Evolutionary conservation across 1,140 invertebrate genomes (phyloP).

Genomic region (Colletes latitarsis): DNA sequence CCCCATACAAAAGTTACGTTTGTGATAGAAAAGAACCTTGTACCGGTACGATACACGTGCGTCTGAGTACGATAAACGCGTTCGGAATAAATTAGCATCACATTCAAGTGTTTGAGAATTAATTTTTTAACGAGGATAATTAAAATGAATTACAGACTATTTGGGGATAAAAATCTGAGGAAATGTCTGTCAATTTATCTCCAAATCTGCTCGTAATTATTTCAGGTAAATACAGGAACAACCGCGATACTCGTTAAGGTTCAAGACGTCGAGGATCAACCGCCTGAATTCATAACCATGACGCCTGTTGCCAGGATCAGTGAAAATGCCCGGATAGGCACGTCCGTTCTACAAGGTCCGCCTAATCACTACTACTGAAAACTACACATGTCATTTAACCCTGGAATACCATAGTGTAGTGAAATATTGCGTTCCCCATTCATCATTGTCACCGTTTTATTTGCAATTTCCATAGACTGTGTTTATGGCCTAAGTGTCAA

Average conservation of each 20-base stretch:
- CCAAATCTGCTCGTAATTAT: conserved; percentile 47
- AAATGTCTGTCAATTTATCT: neutral
- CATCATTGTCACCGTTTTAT: too few species aligned
- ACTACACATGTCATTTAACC: neutral
- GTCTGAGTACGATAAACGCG: neutral
- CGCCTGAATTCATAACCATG: conserved; percentile 93
- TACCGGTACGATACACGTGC: neutral
- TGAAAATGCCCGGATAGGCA: conserved; percentile 91
- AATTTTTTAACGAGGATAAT: neutral
- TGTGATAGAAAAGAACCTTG: neutral
- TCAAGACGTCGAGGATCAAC: conserved; percentile 94
- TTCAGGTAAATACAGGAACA: conserved; percentile 89
- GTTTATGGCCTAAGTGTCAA: too few species aligned
- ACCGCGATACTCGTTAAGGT: conserved; percentile 94
- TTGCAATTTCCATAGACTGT: too few species aligned
- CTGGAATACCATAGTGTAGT: neutral
- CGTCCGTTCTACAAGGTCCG: conserved; percentile 89
- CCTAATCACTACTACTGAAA: neutral
- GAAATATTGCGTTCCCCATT: too few species aligned
- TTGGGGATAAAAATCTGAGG: neutral
- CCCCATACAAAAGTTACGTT: neutral
- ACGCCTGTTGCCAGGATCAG: conserved; percentile 92
- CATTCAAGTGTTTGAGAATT: neutral
- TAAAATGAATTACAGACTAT: neutral
- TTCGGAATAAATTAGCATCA: neutral